phyloP scores from a whole-genome alignment of 2,113 vertebrate genomes.

The Butastur rufipennis region DNA sequence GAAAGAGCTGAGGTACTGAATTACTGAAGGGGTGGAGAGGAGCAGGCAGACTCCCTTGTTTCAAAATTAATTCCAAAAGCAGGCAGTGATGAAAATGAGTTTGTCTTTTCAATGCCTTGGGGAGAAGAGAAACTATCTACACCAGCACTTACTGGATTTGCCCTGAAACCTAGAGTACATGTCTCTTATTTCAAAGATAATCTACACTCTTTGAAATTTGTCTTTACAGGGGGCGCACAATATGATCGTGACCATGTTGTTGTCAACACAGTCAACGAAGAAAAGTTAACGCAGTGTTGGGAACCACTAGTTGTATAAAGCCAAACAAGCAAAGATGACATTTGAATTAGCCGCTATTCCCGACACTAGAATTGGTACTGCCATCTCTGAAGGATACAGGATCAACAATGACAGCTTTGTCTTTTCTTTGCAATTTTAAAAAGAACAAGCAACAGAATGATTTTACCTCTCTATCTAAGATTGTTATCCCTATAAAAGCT shows the following conservation, averaged over 20 bases:
- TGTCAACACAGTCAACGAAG: slow-evolving; percentile 80
- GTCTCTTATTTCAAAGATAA: background rate
- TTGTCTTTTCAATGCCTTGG: background rate
- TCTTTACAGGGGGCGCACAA: slow-evolving; percentile 83
- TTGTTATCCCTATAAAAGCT: background rate
- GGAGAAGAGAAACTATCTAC: background rate
- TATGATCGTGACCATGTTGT: slow-evolving; percentile 89
- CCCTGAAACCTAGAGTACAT: background rate
- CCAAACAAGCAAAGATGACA: background rate
- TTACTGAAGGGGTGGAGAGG: background rate
- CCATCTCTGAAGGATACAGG: background rate
- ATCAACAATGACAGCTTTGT: background rate
- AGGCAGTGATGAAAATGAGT: background rate
- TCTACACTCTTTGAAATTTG: background rate
- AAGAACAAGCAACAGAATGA: background rate
- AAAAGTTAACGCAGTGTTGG: slow-evolving; percentile 84
- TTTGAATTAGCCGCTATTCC: background rate
- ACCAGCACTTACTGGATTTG: background rate
- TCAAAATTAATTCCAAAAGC: background rate
- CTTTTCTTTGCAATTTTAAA: background rate
- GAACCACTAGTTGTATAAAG: slow-evolving; percentile 82
- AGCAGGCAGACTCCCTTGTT: background rate
- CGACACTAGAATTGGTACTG: background rate
- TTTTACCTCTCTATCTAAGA: background rate
- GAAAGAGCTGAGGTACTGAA: background rate